phyloP scores from a whole-genome alignment of 1,140 invertebrate genomes.

The Thereuonema tuberculata region DNA sequence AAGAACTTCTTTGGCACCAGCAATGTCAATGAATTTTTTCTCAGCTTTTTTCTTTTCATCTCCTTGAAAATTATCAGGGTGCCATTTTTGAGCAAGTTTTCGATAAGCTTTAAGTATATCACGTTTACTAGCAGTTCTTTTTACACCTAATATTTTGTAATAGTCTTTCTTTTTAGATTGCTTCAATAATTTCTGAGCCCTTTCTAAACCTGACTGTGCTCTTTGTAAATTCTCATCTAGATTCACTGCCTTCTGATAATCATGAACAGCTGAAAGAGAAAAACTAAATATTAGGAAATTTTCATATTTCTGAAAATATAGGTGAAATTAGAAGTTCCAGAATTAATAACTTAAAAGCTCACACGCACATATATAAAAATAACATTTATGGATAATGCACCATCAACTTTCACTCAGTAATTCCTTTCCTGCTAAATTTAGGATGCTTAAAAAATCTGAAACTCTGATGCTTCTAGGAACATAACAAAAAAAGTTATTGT shows the following conservation, averaged over 20 bases:
- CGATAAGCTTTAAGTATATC: slow-evolving; percentile 94
- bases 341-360: too few relatives aligned
- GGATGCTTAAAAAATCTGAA: too few relatives aligned
- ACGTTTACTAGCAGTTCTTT: slow-evolving; percentile 72
- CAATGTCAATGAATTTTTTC: slow-evolving; percentile 98
- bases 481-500: too few relatives aligned
- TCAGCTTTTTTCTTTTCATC: slow-evolving; percentile 79
- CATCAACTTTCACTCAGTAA: too few relatives aligned
- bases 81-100: slow-evolving; percentile 96
- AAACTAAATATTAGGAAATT: slow-evolving; percentile 4
- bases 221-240: slow-evolving; percentile 62
- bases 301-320: slow-evolving; percentile 10
- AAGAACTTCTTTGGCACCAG: slow-evolving; percentile 93
- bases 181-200: slow-evolving; percentile 87
- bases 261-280: slow-evolving; percentile 54
- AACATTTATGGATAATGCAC: too few relatives aligned
- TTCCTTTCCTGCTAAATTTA: too few relatives aligned
- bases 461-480: too few relatives aligned
- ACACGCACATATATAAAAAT: too few relatives aligned
- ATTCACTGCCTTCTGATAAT: slow-evolving; percentile 73
- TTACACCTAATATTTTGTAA: slow-evolving; percentile 89
- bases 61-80: slow-evolving; percentile 91
- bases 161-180: slow-evolving; percentile 89
- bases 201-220: slow-evolving; percentile 76
- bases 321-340: too few relatives aligned